phyloP scores from a whole-genome alignment of 2,113 vertebrate genomes.

The Megaleporinus macrocephalus region DNA sequence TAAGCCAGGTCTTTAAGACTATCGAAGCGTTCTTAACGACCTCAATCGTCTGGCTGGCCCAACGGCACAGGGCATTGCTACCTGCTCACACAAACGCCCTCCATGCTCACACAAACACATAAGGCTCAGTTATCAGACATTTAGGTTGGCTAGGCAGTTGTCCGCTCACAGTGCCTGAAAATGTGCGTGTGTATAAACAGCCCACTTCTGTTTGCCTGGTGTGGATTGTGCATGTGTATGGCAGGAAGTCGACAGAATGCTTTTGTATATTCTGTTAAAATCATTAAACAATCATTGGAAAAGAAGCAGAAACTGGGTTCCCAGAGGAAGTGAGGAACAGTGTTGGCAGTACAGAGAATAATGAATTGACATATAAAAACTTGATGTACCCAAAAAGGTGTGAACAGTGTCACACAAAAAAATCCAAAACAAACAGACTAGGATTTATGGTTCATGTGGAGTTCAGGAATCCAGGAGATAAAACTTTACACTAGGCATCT shows the following conservation, averaged over 20 bases:
- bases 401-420: conserved; percentile 46
- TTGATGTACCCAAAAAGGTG: too few relatives aligned
- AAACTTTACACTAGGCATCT: too few relatives aligned
- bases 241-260: conserved; percentile 47
- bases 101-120: conserved; percentile 5
- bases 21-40: conserved; percentile 27
- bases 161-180: conserved; percentile 33
- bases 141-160: conserved; percentile 39
- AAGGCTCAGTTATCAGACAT: conserved; percentile 18
- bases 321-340: conserved; percentile 61
- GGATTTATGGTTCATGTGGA: too few relatives aligned
- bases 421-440: too few relatives aligned
- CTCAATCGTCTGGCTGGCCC: conserved; percentile 2
- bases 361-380: conserved; percentile 26
- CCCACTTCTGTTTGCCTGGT: conserved; percentile 39
- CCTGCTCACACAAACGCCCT: conserved; percentile 8
- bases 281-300: conserved; percentile 64
- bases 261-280: conserved; percentile 56
- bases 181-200: conserved; percentile 44
- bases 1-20: conserved; percentile 23
- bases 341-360: conserved; percentile 30
- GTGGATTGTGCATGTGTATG: conserved; percentile 33
- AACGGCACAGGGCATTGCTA: neutral
- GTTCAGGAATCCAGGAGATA: too few relatives aligned
- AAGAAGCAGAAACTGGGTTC: conserved; percentile 51